Evolutionary conservation across 2,797 vertebrate species (phyloP).

Genomic region (Enteromius fasciolatus): DNA sequence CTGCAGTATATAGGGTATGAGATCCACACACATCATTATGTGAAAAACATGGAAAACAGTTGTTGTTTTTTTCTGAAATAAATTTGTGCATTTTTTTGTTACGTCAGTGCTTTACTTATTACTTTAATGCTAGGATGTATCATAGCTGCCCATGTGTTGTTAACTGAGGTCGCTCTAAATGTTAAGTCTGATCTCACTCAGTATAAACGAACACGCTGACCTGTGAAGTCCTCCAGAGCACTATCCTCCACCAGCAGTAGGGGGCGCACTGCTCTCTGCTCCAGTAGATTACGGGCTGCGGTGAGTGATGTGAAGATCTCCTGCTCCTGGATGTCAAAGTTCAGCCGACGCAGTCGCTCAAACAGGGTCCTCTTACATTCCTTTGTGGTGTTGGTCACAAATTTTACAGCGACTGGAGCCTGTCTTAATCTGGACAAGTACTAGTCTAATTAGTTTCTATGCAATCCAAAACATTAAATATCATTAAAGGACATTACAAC

Average conservation of each 20-base stretch:
- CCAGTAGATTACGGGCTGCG: slow-evolving; percentile 88
- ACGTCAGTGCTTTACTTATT: background rate
- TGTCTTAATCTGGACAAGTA: slow-evolving; percentile 78
- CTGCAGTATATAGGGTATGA: background rate
- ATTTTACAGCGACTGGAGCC: slow-evolving; percentile 81
- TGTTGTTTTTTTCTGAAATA: too few species aligned
- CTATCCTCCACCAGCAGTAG: slow-evolving; percentile 89
- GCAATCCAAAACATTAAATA: background rate
- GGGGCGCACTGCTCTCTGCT: slow-evolving; percentile 84
- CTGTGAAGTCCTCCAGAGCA: slow-evolving; percentile 89
- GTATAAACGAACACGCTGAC: slow-evolving; percentile 65
- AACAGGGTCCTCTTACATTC: slow-evolving; percentile 89
- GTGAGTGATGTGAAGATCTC: slow-evolving; percentile 97
- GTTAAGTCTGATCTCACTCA: background rate
- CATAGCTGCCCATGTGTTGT: background rate
- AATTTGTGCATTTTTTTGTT: background rate
- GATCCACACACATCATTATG: background rate
- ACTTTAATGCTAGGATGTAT: background rate
- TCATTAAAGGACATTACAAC: background rate
- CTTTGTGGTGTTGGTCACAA: slow-evolving; percentile 97
- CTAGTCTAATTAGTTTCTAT: background rate
- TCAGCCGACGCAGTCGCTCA: slow-evolving; percentile 80
- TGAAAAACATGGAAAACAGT: background rate
- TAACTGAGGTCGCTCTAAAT: background rate
- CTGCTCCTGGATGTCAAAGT: slow-evolving; percentile 87